These are phyloP conservation scores for Microctonus hyperodae DNA, from an alignment of 2,888 invertebrate species.

Conservation along the genomic window DNA sequence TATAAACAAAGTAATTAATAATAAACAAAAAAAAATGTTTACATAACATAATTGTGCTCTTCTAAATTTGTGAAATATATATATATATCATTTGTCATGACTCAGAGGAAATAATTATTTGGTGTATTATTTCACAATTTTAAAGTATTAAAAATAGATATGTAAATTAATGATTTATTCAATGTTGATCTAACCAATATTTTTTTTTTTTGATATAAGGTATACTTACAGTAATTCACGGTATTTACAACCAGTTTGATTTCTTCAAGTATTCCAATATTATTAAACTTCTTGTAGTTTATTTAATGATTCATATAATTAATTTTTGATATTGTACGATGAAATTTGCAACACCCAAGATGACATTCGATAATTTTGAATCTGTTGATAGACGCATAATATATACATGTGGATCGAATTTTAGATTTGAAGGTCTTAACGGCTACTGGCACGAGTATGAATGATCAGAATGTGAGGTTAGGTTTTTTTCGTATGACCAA, in stretches of 20 bases:
- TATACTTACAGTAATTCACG: background rate
- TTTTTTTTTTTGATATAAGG: too few relatives aligned
- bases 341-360: background rate
- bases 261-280: background rate
- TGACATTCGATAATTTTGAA: constrained; percentile 7
- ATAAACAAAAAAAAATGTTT: background rate
- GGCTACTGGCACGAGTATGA: background rate
- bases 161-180: background rate
- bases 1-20: background rate
- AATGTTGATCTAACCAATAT: background rate
- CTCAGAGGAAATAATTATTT: too few relatives aligned
- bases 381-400: constrained; percentile 19
- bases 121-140: background rate
- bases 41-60: background rate
- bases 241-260: background rate
- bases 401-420: background rate
- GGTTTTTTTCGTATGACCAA: background rate
- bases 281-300: background rate
- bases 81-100: background rate
- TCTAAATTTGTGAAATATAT: too few relatives aligned
- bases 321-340: background rate
- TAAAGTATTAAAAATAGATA: constrained; percentile 4
- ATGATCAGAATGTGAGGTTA: background rate
- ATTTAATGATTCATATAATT: background rate
- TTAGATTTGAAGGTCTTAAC: constrained; percentile 7